Evolutionary conservation across 2,113 vertebrate genomes (phyloP), one percentile per base, ranked within the genome.

Genomic region (Passer montanus): DNA sequence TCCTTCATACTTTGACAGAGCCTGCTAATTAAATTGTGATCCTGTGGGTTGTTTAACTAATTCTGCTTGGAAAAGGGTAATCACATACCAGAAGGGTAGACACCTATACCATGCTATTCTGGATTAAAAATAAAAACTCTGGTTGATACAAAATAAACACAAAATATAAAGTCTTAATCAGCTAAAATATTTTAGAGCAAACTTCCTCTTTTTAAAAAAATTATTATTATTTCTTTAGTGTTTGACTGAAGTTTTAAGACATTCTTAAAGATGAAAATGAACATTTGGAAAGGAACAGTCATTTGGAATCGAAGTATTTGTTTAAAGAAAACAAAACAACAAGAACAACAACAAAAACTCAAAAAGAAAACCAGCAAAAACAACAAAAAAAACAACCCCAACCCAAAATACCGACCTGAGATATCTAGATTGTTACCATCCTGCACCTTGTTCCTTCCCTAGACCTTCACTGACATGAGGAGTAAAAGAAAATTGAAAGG

Each of bases 141-240:
- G 4, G 6, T 16, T 76, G 23, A 43, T 73, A 47, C 8, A 37
- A 94, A 82, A 58, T 46, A 63, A 77, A 56, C 22, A 85, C 26
- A 64, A 68, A 93, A 52, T 33, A 52, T 19, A 18, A 68, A 84
- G 15, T 44, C 56, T 37, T 63, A 37, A 10, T 81, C 9, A 81
- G 58, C 4, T 41, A 49, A 89, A 56, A 81, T 50, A 5, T 56
- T 89, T 79, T 31, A 43, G 5, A 44, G 4, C 2, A 49, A 62
- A n/a, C 1, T 41, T 80, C 41, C 2, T 4, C 3, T 8, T 43
- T 37, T 49, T 26, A 7, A 9, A 4, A 6, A 17, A 15, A 28
- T 23, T 5, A 44, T 19, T 75, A 15, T 22, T 37, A 23, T 66
- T n/a, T 53, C 9, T 68, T 52, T 53, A 3, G 11, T 27, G 15